phyloP scores from a whole-genome alignment of 2,113 vertebrate species.

The Pholis gunnellus region DNA sequence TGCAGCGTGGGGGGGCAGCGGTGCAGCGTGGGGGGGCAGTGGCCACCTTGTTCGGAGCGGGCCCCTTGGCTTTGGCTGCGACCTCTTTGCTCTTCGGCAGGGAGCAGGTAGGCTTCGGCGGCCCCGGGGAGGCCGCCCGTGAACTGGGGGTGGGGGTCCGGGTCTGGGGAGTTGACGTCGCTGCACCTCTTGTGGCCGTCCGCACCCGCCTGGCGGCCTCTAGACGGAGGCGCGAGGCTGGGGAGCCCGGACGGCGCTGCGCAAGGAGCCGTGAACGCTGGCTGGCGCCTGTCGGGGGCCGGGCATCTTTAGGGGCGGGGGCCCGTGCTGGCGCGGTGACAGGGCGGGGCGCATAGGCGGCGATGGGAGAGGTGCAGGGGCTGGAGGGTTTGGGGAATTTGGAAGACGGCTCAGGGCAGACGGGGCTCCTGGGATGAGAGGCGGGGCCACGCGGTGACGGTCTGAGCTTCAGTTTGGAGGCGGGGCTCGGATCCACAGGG shows the following conservation, averaged over 20 bases:
- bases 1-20: neutral
- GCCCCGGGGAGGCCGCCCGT: slow-evolving; percentile 54
- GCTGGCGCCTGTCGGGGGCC: slow-evolving; percentile 56
- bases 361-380: slow-evolving; percentile 32
- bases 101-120: slow-evolving; percentile 39
- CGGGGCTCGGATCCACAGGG: slow-evolving; percentile 25
- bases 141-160: slow-evolving; percentile 47
- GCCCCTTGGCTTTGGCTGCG: slow-evolving; percentile 58
- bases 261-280: slow-evolving; percentile 70
- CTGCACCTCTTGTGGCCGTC: slow-evolving; percentile 40
- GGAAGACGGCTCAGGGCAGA: slow-evolving; percentile 80
- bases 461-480: slow-evolving; percentile 61
- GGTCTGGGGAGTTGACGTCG: slow-evolving; percentile 15
- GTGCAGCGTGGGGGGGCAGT: slow-evolving; percentile 6
- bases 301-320: slow-evolving; percentile 47
- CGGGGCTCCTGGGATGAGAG: slow-evolving; percentile 67
- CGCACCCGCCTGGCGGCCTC: slow-evolving; percentile 70
- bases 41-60: slow-evolving; percentile 7
- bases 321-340: slow-evolving; percentile 6
- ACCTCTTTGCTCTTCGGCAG: slow-evolving; percentile 55
- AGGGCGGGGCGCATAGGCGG: slow-evolving; percentile 45
- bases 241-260: slow-evolving; percentile 74
- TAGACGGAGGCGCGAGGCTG: slow-evolving; percentile 66
- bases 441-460: slow-evolving; percentile 57
- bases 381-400: slow-evolving; percentile 84